Percentiles rank a stretch among this genome's conserved stretches.
Evolutionary conservation across 2,797 vertebrate genomes (phyloP).

Genomic region (Picus viridis): DNA sequence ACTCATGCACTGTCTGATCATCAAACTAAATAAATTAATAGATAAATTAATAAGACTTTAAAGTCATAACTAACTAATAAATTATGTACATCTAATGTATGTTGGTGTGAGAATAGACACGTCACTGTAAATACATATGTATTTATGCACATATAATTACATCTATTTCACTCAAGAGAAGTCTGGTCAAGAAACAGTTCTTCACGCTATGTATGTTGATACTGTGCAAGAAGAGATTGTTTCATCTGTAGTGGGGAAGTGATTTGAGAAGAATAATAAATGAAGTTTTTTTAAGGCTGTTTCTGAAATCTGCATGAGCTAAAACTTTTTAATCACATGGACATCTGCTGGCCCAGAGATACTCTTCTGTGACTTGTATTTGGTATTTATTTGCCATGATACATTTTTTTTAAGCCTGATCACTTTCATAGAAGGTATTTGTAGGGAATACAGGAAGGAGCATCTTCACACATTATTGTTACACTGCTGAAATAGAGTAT

Average conservation of each 20-base stretch:
- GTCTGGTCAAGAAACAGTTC: neutral
- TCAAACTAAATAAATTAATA: neutral
- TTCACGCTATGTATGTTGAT: neutral
- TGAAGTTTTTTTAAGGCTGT: neutral
- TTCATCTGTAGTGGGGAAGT: neutral
- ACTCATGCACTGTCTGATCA: neutral
- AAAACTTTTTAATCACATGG: neutral
- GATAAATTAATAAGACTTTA: neutral
- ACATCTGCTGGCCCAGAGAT: neutral
- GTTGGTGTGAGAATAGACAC: neutral
- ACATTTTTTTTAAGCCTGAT: neutral
- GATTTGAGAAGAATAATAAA: neutral
- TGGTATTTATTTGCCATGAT: neutral
- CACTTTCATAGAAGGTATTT: neutral
- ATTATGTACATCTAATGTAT: rapidly evolving
- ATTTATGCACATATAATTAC: neutral
- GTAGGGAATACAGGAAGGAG: neutral
- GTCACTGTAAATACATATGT: neutral
- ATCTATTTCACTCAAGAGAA: neutral
- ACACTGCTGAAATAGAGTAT: neutral
- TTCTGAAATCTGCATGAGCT: neutral
- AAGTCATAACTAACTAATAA: neutral
- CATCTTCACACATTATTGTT: neutral
- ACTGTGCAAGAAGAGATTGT: neutral
- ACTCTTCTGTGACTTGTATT: neutral